Conservation (phyloP, 2,797 vertebrate genomes). For the Mus caroli region DNA sequence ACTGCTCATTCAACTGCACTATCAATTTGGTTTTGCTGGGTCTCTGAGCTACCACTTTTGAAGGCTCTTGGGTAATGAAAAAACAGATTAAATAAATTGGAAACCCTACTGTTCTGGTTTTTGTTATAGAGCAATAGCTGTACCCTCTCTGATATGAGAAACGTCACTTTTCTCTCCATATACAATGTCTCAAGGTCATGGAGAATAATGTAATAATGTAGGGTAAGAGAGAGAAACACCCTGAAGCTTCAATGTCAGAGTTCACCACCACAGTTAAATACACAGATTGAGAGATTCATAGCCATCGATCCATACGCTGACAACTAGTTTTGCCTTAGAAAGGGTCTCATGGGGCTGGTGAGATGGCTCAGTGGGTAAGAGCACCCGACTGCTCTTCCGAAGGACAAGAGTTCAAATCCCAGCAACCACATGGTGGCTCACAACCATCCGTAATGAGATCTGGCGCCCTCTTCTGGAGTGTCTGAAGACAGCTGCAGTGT, state of each 20-base stretch:
- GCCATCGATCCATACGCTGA: neutral
- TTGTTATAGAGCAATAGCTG: neutral
- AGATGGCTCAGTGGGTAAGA: too few species aligned
- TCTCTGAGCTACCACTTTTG: neutral
- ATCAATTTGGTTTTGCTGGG: neutral
- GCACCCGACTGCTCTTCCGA: too few species aligned
- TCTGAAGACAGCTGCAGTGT: too few species aligned
- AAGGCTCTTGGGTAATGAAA: neutral
- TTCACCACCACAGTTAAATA: neutral
- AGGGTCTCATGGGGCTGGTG: neutral
- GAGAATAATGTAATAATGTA: constrained; percentile 41
- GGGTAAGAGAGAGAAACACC: neutral
- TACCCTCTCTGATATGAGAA: neutral
- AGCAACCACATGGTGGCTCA: too few species aligned
- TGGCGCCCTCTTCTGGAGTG: too few species aligned
- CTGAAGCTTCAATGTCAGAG: neutral
- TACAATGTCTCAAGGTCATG: neutral
- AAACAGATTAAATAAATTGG: neutral
- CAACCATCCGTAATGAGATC: too few species aligned
- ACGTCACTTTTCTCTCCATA: neutral
- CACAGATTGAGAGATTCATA: neutral
- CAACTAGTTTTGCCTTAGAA: neutral
- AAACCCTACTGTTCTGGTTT: neutral
- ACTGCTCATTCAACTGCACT: neutral
- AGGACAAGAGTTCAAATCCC: too few species aligned